These are phyloP conservation scores for Amaurobius ferox DNA, from an alignment of 2,888 invertebrate genomes.

Conservation along the genomic window DNA sequence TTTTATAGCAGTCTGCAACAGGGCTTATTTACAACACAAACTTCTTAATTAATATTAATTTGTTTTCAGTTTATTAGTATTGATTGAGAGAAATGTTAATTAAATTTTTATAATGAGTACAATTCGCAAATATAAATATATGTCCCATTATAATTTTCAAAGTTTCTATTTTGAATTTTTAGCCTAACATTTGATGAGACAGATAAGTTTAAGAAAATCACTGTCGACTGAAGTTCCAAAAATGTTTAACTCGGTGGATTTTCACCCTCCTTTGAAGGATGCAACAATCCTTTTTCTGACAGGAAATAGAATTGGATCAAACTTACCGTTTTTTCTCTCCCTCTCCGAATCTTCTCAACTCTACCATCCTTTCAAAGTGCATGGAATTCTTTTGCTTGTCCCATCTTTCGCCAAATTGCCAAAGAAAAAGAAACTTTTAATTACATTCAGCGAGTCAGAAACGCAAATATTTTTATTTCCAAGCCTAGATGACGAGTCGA, in stretches of 20 bases:
- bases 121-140: too few species aligned
- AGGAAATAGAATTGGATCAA: not conserved
- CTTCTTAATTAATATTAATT: too few species aligned
- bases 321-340: not conserved
- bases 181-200: not conserved
- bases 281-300: constrained; percentile 30
- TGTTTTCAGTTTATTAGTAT: too few species aligned
- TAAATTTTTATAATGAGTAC: too few species aligned
- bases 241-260: not conserved
- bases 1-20: too few species aligned
- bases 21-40: too few species aligned
- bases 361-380: constrained; percentile 34
- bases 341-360: constrained; percentile 20
- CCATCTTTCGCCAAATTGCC: constrained; percentile 8
- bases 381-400: constrained; percentile 49
- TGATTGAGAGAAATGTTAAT: too few species aligned
- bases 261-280: too few species aligned
- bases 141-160: too few species aligned
- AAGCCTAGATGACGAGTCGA: constrained; percentile 12
- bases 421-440: constrained; percentile 60
- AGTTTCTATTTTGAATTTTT: too few species aligned
- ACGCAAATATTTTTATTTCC: constrained; percentile 51
- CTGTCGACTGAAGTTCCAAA: not conserved
- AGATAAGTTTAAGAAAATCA: not conserved
- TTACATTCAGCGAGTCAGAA: constrained; percentile 29